These are phyloP conservation scores for Cephalopterus ornatus DNA, from an alignment of 2,113 vertebrate genomes.

Conservation along the genomic window DNA sequence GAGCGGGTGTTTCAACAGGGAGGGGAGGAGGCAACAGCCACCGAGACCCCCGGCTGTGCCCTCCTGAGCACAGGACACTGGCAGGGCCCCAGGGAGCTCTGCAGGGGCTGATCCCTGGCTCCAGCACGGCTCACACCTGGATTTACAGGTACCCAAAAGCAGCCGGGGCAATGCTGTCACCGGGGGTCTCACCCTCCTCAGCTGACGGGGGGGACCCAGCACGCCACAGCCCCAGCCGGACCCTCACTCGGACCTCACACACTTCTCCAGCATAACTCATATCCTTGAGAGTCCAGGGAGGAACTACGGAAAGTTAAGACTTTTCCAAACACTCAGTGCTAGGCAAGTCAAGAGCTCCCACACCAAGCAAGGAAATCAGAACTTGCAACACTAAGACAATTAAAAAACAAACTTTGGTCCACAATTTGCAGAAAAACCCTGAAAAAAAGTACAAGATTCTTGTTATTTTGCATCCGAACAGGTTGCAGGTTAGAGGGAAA, in stretches of 20 bases:
- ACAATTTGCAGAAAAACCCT: constrained; percentile 76
- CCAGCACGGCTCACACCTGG: neutral
- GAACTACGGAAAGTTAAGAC: constrained; percentile 58
- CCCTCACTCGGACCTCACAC: constrained; percentile 1
- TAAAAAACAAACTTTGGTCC: constrained; percentile 78
- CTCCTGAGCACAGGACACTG: neutral
- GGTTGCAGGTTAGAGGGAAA: constrained; percentile 53
- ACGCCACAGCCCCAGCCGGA: neutral
- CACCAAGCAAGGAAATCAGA: constrained; percentile 15
- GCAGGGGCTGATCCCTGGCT: neutral
- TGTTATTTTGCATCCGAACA: constrained; percentile 60
- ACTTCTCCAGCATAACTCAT: constrained; percentile 43
- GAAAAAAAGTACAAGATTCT: constrained; percentile 65
- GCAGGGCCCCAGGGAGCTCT: neutral
- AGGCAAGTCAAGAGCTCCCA: constrained; percentile 48
- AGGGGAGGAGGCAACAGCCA: neutral
- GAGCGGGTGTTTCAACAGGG: neutral
- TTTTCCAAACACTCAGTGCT: constrained; percentile 40
- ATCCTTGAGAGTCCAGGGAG: constrained; percentile 37
- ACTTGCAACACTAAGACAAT: constrained; percentile 64
- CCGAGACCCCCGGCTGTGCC: neutral
- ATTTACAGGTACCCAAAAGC: neutral
- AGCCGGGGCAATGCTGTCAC: neutral
- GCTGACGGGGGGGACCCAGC: neutral
- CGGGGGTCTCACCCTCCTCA: neutral